Base-by-base conservation (phyloP, 2,888 invertebrate species). In the Tipula vernalis region DNA sequence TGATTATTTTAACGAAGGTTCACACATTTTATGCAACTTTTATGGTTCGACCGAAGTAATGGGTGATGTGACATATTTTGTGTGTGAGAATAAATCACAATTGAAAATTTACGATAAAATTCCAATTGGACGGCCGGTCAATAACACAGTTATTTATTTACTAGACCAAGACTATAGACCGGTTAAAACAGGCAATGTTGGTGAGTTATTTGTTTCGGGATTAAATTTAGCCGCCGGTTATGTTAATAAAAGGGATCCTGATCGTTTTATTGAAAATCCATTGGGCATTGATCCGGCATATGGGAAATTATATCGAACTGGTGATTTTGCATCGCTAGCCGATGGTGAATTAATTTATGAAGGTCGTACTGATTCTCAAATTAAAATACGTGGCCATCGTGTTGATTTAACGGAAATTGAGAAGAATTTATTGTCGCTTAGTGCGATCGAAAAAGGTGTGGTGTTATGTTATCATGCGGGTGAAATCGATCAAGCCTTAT, bases 31-130 rank as follows among this genome's bases (percentile, higher is more conserved):
- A 71, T 96, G 96, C 86, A 98, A 98, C 90, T 97, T 97, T 90
- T 98, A 97, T 89, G 98, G 98, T 0, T 97, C 97, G 88, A 97
- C 98, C 0, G 98, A 98, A 91, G 95, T 97, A 0, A 97, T 97
- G 95, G 98, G 97, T 0, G 98, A 97, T 90, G 97, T 98, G 2
- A 97, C 97, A 0, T 97, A 94, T 89, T 95, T 95, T 89, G 92
- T 95, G 0, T 92, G 97, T 89, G 93, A 93, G 87, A 93, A 92
- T 86, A 90, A 92, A 13, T 92, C 92, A 4, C 95, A 96, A 88
- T 89, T 96, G 87, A 93, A 94, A 87, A 90, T 92, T 87, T 92
- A 93, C 87, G 93, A 94, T 8, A 96, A 95, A 88, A 94, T 98
- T 86, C 97, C 97, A 1, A 97, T 98, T 88, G 97, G 97, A 39